Percentiles rank a stretch among this genome's conserved stretches.
Conservation (phyloP, 2,888 invertebrate genomes). For the Maniola hyperantus region DNA sequence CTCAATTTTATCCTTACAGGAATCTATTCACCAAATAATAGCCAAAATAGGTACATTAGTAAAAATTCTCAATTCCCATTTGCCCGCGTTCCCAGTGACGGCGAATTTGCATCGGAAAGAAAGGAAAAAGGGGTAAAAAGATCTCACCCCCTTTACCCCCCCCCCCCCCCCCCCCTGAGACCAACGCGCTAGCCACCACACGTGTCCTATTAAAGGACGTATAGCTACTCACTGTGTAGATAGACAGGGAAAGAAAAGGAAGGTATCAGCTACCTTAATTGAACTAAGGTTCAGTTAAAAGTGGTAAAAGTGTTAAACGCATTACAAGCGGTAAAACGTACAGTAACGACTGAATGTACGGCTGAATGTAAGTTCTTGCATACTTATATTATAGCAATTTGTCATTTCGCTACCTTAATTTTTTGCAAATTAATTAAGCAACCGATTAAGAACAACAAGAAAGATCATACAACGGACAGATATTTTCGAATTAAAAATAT, state of each 20-base stretch:
- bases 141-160: slow-evolving; percentile 34
- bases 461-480: too few species aligned
- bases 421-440: too few species aligned
- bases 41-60: slow-evolving; percentile 53
- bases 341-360: too few species aligned
- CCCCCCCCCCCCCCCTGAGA: slow-evolving; percentile 33
- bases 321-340: too few species aligned
- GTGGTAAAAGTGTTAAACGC: too few species aligned
- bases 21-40: slow-evolving; percentile 33
- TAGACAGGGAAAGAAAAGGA: not conserved
- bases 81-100: slow-evolving; percentile 52
- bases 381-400: too few species aligned
- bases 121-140: slow-evolving; percentile 72
- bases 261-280: not conserved
- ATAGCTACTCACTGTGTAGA: not conserved
- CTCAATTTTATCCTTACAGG: slow-evolving; percentile 19
- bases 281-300: not conserved
- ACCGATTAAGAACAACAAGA: too few species aligned
- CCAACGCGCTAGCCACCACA: slow-evolving; percentile 35
- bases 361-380: too few species aligned
- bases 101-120: slow-evolving; percentile 74
- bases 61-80: slow-evolving; percentile 69
- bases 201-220: slow-evolving; percentile 28
- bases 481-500: too few species aligned
- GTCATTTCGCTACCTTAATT: too few species aligned